Evolutionary conservation across 1,140 invertebrate genomes (phyloP).

Genomic region (Anadara kagoshimensis): DNA sequence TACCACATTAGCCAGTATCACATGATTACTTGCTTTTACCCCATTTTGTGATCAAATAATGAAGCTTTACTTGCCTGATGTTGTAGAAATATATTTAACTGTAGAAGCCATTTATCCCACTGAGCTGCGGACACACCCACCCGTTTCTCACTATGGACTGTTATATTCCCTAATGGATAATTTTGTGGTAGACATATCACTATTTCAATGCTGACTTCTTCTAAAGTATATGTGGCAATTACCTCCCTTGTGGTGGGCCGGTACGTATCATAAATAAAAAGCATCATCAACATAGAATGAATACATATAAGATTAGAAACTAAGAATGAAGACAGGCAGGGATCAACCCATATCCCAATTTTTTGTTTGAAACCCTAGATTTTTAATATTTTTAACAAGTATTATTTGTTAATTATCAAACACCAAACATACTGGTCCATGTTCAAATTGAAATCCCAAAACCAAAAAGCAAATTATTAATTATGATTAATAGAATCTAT

Average conservation of each 20-base stretch:
- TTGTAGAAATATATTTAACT: constrained; percentile 86
- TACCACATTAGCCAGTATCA: too few relatives aligned
- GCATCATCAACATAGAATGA: too few relatives aligned
- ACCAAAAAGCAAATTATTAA: too few relatives aligned
- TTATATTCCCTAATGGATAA: constrained; percentile 85
- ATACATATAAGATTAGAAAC: too few relatives aligned
- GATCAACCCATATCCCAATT: too few relatives aligned
- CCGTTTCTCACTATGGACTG: constrained; percentile 81
- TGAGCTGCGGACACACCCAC: constrained; percentile 78
- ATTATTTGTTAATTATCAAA: too few relatives aligned
- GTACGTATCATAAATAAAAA: constrained; percentile 80
- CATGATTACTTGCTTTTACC: neutral
- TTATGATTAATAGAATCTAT: too few relatives aligned
- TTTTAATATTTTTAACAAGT: too few relatives aligned
- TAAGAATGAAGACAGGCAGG: too few relatives aligned
- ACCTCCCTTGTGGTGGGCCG: constrained; percentile 84
- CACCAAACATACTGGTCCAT: too few relatives aligned
- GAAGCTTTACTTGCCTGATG: constrained; percentile 80
- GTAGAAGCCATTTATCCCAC: constrained; percentile 85
- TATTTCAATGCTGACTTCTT: constrained; percentile 88
- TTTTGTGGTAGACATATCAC: constrained; percentile 85
- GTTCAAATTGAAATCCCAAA: too few relatives aligned
- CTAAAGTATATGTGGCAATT: constrained; percentile 85
- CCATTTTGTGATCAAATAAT: neutral
- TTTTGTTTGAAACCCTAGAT: too few relatives aligned